These are phyloP conservation scores for Menidia menidia DNA, from an alignment of 2,797 vertebrate species.

Conservation along the genomic window DNA sequence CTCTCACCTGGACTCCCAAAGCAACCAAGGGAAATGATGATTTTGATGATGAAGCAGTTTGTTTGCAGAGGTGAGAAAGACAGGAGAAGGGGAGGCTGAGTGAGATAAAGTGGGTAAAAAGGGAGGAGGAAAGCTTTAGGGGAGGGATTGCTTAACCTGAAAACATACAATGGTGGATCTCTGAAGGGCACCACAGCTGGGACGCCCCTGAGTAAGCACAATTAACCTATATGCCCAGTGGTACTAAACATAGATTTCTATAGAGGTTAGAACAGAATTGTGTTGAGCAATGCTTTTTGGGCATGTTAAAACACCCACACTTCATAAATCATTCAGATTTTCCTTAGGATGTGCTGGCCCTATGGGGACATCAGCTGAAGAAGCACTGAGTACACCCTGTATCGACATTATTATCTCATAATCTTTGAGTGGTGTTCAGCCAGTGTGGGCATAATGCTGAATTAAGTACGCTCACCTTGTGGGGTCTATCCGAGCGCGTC, in stretches of 20 bases:
- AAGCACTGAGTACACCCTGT: constrained; percentile 12
- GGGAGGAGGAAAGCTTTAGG: constrained; percentile 1
- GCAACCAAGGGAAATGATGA: constrained; percentile 55
- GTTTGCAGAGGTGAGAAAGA: constrained; percentile 39
- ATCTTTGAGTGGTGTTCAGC: constrained; percentile 6
- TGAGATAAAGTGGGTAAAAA: constrained; percentile 11
- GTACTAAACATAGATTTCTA: constrained; percentile 63
- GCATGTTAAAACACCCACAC: constrained; percentile 50
- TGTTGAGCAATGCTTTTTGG: constrained; percentile 29
- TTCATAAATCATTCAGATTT: constrained; percentile 70
- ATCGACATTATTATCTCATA: constrained; percentile 21
- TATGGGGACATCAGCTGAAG: constrained; percentile 33
- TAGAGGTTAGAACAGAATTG: constrained; percentile 34
- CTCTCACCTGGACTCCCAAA: constrained; percentile 54
- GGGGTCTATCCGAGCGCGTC: constrained; percentile 9
- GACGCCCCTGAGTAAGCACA: constrained; percentile 61
- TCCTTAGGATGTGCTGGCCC: constrained; percentile 55
- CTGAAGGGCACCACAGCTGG: constrained; percentile 43
- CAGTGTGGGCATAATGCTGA: background rate
- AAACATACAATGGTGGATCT: constrained; percentile 38
- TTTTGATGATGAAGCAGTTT: constrained; percentile 62
- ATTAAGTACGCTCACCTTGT: constrained; percentile 7
- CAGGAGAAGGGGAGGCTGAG: background rate
- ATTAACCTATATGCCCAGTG: constrained; percentile 61
- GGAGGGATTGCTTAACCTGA: constrained; percentile 27